Evolutionary conservation across 1,140 invertebrate genomes (phyloP).

Genomic region (Nebria ingens): DNA sequence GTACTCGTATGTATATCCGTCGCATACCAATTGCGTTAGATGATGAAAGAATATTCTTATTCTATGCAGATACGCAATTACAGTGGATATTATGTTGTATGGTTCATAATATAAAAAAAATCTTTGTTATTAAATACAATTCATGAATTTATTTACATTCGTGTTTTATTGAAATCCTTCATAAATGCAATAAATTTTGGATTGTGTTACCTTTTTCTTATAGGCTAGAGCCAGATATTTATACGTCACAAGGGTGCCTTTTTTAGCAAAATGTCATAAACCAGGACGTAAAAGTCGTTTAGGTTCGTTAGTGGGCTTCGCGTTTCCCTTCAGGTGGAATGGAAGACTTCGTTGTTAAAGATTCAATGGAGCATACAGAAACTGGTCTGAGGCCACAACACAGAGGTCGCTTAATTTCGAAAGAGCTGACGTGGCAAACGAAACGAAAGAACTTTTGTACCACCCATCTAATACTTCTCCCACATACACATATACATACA

Average conservation of each 20-base stretch:
- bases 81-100: too few species aligned
- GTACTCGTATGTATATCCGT: too few species aligned
- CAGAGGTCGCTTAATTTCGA: neutral
- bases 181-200: conserved; percentile 1
- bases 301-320: neutral
- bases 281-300: conserved; percentile 6
- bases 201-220: neutral
- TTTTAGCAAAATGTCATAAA: conserved; percentile 2
- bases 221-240: neutral
- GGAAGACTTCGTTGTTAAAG: neutral
- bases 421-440: neutral
- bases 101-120: too few species aligned
- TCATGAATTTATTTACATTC: too few species aligned
- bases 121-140: too few species aligned
- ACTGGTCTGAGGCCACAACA: neutral
- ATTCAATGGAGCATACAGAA: conserved; percentile 9
- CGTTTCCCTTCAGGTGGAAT: neutral
- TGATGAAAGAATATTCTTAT: too few species aligned
- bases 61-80: too few species aligned
- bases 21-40: too few species aligned
- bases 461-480: too few species aligned
- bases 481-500: too few species aligned
- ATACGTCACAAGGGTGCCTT: neutral
- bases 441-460: too few species aligned
- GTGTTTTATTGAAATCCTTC: too few species aligned